These are phyloP conservation scores for Lepus timidus DNA, from an alignment of 2,113 vertebrate species.

Conservation along the genomic window DNA sequence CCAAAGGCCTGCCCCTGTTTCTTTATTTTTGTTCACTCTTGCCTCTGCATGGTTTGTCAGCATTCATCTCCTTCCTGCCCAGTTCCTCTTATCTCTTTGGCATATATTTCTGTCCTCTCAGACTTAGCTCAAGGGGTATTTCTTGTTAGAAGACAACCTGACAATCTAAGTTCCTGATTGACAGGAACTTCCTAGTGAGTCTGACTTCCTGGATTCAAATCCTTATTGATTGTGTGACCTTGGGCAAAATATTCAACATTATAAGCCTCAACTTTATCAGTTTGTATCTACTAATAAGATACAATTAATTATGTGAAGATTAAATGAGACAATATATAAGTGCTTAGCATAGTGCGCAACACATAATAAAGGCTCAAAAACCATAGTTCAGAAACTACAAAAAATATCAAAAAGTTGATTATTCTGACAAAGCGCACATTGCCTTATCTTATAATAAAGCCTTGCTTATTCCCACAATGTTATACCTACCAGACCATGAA, in stretches of 20 bases:
- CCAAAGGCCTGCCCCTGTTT: too few species aligned
- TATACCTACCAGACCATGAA: background rate
- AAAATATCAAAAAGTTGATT: background rate
- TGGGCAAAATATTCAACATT: background rate
- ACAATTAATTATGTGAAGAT: conserved; percentile 17
- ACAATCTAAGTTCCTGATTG: background rate
- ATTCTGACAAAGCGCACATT: background rate
- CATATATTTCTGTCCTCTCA: background rate
- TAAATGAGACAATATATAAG: background rate
- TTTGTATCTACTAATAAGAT: background rate
- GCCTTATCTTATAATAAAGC: background rate
- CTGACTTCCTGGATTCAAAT: background rate
- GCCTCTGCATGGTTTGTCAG: background rate
- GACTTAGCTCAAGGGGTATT: background rate
- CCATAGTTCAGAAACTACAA: background rate
- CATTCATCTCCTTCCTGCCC: background rate
- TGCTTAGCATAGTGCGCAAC: background rate
- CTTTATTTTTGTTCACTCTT: conserved; percentile 16
- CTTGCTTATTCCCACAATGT: background rate
- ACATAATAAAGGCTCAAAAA: background rate
- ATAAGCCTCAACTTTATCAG: background rate
- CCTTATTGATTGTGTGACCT: background rate
- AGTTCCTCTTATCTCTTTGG: background rate
- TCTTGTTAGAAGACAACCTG: background rate
- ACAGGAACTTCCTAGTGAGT: background rate